A percentile compares a stretch with the other conserved stretches of the same genome.
These are phyloP conservation scores for Gallinago stenura DNA, from an alignment of 2,797 vertebrate genomes.

Conservation along the genomic window DNA sequence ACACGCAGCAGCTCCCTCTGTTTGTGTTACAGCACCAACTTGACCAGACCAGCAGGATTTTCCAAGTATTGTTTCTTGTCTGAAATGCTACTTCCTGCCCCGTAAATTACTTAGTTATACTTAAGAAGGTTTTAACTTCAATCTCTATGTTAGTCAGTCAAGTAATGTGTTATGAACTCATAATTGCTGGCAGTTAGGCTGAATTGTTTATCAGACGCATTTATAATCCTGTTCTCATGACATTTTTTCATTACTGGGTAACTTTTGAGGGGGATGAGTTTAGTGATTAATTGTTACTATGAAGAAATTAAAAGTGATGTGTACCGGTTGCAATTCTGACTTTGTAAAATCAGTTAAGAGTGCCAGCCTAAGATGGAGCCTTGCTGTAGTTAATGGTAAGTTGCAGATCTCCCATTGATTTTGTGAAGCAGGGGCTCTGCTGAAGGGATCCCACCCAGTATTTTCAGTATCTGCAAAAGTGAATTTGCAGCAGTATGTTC, in stretches of 20 bases:
- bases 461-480: background rate
- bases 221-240: conserved; percentile 31
- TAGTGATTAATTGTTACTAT: conserved; percentile 11
- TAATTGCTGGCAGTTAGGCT: conserved; percentile 23
- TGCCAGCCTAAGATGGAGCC: background rate
- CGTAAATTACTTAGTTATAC: conserved; percentile 30
- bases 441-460: background rate
- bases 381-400: background rate
- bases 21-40: background rate
- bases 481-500: background rate
- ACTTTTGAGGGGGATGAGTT: background rate
- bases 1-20: background rate
- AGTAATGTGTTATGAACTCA: conserved; percentile 46
- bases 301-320: background rate
- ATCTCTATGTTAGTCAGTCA: background rate
- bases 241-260: conserved; percentile 21
- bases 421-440: background rate
- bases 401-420: background rate
- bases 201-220: conserved; percentile 53
- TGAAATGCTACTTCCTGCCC: background rate
- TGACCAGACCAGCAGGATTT: background rate
- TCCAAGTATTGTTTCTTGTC: background rate
- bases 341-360: conserved; percentile 18
- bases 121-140: background rate
- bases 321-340: background rate